Base-by-base conservation (phyloP, 2,113 vertebrate species). In the Corvus hawaiiensis region DNA sequence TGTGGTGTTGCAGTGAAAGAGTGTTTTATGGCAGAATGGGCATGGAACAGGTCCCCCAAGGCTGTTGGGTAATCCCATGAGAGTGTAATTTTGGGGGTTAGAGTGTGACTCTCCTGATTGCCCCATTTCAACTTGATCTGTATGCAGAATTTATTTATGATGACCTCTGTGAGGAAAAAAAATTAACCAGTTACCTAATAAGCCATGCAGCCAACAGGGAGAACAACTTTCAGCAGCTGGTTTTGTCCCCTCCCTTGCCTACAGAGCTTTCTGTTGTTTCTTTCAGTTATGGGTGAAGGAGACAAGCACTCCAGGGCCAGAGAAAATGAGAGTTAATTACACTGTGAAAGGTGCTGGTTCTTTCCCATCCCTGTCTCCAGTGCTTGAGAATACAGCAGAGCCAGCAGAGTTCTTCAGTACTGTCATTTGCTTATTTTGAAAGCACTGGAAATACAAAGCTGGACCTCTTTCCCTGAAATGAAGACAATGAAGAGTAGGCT, bases 211-310 rank as follows among this genome's bases (percentile, higher is more conserved):
- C 78, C 85, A 88, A 80, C 82, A 90, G 84, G 85, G 82, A 95
- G 55, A 94, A 37, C 84, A 86, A 52, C 87, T 94, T 89, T 39
- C 46, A 39, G 39, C 9, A 55, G 75, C 63, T 90, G 49, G 67
- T 86, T 89, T 83, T 85, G 66, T 76, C 55, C 55, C 33, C 91
- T 97, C 83, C 92, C 94, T 94, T 66, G 74, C 88, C 85, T 89
- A 48, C 63, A 95, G 91, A 91, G 81, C 84, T 90, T 96, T 96
- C 78, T 73, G 81, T 85, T 91, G 59, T 79, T 92, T 66, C 54
- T 87, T 83, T 85, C 63, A 77, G 75, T 93, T 80, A 54, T 5
- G 48, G 33, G 72, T 79, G 79, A 94, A 83, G 74, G 69, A 94
- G 46, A 85, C 49, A 46, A 95, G 58, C 49, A 80, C 91, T 90